Evolutionary conservation across 2,888 invertebrate species (phyloP).

Genomic region (Exephanes ischioxanthus): DNA sequence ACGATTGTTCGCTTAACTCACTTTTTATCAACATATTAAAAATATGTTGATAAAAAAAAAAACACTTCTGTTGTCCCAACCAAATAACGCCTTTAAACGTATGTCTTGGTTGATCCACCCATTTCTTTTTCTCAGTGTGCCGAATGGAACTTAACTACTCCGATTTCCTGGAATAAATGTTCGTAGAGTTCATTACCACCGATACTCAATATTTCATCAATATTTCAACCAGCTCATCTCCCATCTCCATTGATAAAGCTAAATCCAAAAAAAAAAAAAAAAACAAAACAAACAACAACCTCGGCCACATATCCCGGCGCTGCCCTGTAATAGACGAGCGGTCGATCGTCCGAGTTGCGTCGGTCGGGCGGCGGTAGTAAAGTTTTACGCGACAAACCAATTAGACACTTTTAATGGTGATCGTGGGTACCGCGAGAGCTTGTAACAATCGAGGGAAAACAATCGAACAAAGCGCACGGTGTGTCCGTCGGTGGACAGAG

Average conservation of each 20-base stretch:
- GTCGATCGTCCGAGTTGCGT: slow-evolving; percentile 1
- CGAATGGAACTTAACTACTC: background rate
- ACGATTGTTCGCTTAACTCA: too few relatives aligned
- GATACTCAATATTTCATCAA: background rate
- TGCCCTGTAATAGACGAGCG: background rate
- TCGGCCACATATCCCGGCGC: background rate
- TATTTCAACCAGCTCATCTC: background rate
- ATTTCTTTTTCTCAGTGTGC: too few relatives aligned
- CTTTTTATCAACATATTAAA: too few relatives aligned
- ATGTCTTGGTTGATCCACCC: too few relatives aligned
- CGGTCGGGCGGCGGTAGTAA: slow-evolving; percentile 19
- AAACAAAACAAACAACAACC: background rate
- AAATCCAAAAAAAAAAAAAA: background rate
- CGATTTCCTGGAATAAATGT: background rate
- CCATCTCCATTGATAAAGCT: background rate
- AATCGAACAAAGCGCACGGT: slow-evolving; percentile 64
- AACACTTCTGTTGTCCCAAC: too few relatives aligned
- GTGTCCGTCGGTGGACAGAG: slow-evolving; percentile 20
- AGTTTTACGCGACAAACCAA: slow-evolving; percentile 75
- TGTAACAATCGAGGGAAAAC: slow-evolving; percentile 77
- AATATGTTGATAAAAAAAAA: too few relatives aligned
- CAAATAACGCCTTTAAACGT: too few relatives aligned
- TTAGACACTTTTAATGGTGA: slow-evolving; percentile 76
- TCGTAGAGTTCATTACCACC: background rate
- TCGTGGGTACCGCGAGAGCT: slow-evolving; percentile 64